These are phyloP conservation scores for Lasioglossum villosulum DNA, from an alignment of 2,888 invertebrate genomes.

Conservation along the genomic window DNA sequence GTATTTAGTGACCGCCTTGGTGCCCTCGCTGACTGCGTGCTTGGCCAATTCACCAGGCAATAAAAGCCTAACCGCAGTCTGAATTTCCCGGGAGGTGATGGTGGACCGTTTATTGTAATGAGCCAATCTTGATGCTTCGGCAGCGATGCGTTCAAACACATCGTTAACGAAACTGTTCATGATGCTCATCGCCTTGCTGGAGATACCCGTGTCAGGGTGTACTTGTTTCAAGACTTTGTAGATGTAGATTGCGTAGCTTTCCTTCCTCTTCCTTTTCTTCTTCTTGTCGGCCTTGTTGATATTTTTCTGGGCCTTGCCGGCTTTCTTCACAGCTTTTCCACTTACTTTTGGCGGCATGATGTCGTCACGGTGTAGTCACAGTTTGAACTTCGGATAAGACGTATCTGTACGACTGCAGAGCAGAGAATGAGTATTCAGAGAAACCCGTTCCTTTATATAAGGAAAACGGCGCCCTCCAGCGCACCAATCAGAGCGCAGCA, in stretches of 20 bases:
- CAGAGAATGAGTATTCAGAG: accelerated
- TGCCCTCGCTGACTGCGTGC: constrained; percentile 89
- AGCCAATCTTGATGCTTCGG: constrained; percentile 86
- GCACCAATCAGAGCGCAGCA: constrained; percentile 20
- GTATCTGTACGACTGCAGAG: background rate
- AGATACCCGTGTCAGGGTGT: constrained; percentile 86
- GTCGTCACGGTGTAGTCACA: background rate
- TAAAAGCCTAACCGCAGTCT: constrained; percentile 88
- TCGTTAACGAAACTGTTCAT: constrained; percentile 76
- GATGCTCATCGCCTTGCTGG: constrained; percentile 76
- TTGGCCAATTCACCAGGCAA: constrained; percentile 91
- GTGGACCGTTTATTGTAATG: constrained; percentile 88
- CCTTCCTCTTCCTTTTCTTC: constrained; percentile 81
- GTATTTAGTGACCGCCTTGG: constrained; percentile 88
- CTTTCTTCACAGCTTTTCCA: constrained; percentile 69
- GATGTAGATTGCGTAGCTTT: constrained; percentile 85
- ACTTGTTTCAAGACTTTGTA: constrained; percentile 86
- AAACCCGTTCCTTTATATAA: background rate
- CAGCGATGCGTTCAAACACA: constrained; percentile 78
- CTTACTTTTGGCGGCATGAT: constrained; percentile 72
- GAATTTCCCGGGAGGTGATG: constrained; percentile 89
- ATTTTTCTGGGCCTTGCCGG: constrained; percentile 80
- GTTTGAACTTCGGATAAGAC: too few species aligned
- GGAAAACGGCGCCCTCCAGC: background rate
- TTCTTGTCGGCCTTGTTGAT: constrained; percentile 82